Evolutionary conservation across 2,797 vertebrate species (phyloP), one percentile per base, ranked within the genome.

Genomic region (Telmatherina bonti): DNA sequence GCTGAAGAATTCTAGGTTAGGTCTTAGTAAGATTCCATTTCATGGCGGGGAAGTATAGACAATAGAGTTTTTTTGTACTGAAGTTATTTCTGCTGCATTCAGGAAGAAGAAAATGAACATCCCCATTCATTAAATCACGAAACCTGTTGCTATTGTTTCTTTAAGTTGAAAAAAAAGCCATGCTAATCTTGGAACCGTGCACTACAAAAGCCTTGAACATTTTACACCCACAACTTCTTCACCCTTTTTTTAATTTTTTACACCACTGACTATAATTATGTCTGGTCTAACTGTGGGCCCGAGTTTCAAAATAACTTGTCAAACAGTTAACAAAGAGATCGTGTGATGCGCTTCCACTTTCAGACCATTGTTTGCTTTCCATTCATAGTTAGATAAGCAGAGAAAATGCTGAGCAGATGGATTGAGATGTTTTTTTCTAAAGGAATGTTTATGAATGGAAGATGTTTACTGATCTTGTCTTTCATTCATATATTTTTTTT

Each of bases 211-310:
- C 18, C 59, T 60, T 49, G 45, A 52, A 57, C 45, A 81, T 60
- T 74, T 58, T 49, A 83, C 82, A 51, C 88, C 85, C 70, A 86
- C 85, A 57, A 45, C 56, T 76, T 31, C 76, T 77, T 70, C 38
- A 67, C 55, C 35, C 15, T 0, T 31, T 18, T 72, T 5, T 49
- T 31, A n/a, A 45, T 15, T 4, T 58, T 76, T 68, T 41, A 78
- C 62, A 52, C 45, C 47, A 10, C 12, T 15, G 16, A 49, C 43
- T 72, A 64, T 79, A 77, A 79, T 73, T 80, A 75, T 62, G 31
- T 55, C 33, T 38, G 26, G 11, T 51, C 3, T 60, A 35, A 74
- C 67, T 47, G 54, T 10, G 7, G 38, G 45, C n/a, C 1, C 57
- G 36, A 9, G 33, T 49, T 57, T 79, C 29, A 56, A 62, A 84